A percentile compares a stretch with the other conserved stretches of the same genome.
Conservation (phyloP, 2,797 vertebrate species). For the Dicrostonyx torquatus region DNA sequence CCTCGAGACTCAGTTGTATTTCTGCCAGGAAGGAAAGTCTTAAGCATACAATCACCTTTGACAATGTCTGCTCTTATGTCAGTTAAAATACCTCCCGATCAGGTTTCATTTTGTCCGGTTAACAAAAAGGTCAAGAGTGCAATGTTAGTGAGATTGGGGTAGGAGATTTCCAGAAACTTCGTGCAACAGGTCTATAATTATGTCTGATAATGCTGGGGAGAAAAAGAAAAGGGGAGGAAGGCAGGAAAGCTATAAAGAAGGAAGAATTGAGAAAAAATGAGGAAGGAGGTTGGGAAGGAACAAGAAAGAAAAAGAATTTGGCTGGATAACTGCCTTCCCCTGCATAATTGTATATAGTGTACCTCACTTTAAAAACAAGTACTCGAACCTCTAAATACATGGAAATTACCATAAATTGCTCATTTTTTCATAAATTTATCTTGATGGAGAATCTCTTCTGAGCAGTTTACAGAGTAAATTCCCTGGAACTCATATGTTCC, state of each 20-base stretch:
- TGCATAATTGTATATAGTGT: neutral
- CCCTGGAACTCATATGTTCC: conserved; percentile 66
- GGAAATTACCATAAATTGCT: neutral
- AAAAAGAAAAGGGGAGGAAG: neutral
- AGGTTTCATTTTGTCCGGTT: neutral
- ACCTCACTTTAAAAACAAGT: neutral
- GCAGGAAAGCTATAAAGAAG: neutral
- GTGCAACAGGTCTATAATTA: neutral
- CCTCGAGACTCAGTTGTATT: neutral
- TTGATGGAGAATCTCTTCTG: conserved; percentile 67
- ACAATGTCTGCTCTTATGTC: neutral
- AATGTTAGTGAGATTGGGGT: neutral
- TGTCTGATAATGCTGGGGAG: neutral
- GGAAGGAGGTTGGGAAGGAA: neutral
- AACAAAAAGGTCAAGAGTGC: neutral
- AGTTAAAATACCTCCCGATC: neutral
- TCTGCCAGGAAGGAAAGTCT: neutral
- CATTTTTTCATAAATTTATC: conserved; percentile 42
- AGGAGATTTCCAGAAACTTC: neutral
- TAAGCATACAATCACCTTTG: neutral
- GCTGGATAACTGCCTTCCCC: neutral
- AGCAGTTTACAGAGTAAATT: conserved; percentile 77
- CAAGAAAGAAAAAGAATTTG: neutral
- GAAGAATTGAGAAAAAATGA: neutral
- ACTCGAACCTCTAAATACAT: neutral